phyloP scores from a whole-genome alignment of 1,140 invertebrate genomes.

The Heterodera carotae region DNA sequence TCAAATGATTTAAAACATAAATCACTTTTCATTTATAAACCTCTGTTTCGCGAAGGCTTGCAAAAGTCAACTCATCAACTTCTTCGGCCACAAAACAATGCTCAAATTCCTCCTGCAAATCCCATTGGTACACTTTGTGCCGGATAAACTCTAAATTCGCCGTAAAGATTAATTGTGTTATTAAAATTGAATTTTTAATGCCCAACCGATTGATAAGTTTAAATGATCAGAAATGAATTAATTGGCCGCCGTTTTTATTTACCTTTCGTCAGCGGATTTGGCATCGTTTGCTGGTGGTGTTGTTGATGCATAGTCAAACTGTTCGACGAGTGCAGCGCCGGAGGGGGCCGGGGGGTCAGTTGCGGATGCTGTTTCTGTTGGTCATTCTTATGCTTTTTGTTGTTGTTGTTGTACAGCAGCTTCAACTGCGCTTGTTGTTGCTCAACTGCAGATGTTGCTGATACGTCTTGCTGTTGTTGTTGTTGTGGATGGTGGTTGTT shows the following conservation, averaged over 20 bases:
- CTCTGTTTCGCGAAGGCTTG: constrained; percentile 15
- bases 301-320: neutral
- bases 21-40: neutral
- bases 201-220: no score
- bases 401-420: no score
- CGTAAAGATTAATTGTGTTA: no score
- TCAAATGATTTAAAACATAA: neutral
- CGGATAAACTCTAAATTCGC: constrained; percentile 11
- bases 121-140: constrained; percentile 17
- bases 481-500: no score
- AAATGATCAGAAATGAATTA: neutral
- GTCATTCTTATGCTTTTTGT: neutral
- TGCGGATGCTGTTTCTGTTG: no score
- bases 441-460: neutral
- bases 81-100: constrained; percentile 29
- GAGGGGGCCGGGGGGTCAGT: no score
- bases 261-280: constrained; percentile 14
- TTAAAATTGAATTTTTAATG: no score
- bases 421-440: neutral
- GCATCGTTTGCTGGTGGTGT: constrained; percentile 3
- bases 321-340: constrained; percentile 3
- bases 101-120: constrained; percentile 22
- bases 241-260: no score
- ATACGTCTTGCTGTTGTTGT: neutral
- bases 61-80: constrained; percentile 30